A percentile compares a stretch with the other conserved stretches of the same genome.
phyloP scores from a whole-genome alignment of 2,113 vertebrate species.

The Hippocampus zosterae region DNA sequence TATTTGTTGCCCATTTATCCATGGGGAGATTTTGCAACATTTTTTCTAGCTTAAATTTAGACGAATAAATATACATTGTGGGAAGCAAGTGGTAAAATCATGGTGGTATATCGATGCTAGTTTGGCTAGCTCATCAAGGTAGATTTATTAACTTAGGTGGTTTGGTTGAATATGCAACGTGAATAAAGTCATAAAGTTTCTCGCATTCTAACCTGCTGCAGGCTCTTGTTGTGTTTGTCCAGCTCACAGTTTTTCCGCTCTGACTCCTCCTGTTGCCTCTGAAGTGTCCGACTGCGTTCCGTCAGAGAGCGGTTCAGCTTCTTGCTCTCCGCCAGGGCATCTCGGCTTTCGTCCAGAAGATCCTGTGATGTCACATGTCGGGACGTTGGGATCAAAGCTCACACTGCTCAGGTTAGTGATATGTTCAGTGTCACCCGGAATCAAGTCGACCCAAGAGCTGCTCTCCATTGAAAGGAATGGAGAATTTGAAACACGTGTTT shows the following conservation, averaged over 20 bases:
- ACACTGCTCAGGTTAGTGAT: background rate
- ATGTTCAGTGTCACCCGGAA: background rate
- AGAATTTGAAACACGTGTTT: background rate
- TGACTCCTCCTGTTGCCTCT: slow-evolving; percentile 57
- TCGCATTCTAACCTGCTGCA: slow-evolving; percentile 63
- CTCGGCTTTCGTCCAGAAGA: slow-evolving; percentile 63
- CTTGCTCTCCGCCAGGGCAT: slow-evolving; percentile 69
- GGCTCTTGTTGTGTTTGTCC: slow-evolving; percentile 52
- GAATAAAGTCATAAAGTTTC: background rate
- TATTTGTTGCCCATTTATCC: no score
- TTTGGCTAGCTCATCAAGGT: background rate
- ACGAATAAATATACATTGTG: no score
- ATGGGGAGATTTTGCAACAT: no score
- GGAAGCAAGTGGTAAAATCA: no score
- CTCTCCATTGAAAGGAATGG: background rate
- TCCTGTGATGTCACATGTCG: slow-evolving; percentile 59
- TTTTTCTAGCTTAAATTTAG: no score
- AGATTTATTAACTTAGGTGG: background rate
- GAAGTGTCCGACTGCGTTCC: slow-evolving; percentile 57
- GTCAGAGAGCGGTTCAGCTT: slow-evolving; percentile 64
- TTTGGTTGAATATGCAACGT: background rate
- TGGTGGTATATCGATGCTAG: background rate
- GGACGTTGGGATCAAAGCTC: background rate
- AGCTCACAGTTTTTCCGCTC: slow-evolving; percentile 58
- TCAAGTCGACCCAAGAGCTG: background rate